A percentile compares a stretch with the other conserved stretches of the same genome.
phyloP scores from a whole-genome alignment of 2,888 invertebrate species.

The Caenorhabditis sp. region DNA sequence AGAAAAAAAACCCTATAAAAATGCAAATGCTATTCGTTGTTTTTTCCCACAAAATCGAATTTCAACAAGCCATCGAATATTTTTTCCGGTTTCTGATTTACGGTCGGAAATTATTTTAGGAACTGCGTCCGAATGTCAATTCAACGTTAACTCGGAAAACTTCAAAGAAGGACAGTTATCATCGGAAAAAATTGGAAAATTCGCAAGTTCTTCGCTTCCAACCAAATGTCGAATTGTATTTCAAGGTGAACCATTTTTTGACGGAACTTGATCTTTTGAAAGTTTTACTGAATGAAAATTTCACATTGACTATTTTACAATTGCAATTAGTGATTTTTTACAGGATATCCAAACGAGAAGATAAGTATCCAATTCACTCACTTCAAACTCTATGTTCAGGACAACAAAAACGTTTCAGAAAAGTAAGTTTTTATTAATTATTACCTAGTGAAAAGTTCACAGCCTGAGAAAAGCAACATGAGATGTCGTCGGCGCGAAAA shows the following conservation, averaged over 20 bases:
- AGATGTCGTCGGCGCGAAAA: too few relatives aligned
- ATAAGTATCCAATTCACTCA: constrained; percentile 63
- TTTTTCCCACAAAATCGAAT: too few relatives aligned
- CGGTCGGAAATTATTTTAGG: constrained; percentile 7
- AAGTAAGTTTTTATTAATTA: too few relatives aligned
- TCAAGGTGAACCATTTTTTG: constrained; percentile 22
- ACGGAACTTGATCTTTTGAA: too few relatives aligned
- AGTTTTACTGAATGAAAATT: too few relatives aligned
- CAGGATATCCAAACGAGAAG: constrained; percentile 62
- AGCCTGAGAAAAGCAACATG: too few relatives aligned
- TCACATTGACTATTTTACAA: too few relatives aligned
- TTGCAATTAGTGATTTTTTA: constrained; percentile 43
- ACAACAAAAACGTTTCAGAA: constrained; percentile 43
- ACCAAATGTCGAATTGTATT: constrained; percentile 48
- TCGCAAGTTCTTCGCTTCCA: constrained; percentile 30
- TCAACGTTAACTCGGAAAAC: constrained; percentile 42
- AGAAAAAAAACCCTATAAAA: too few relatives aligned
- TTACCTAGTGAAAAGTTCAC: too few relatives aligned
- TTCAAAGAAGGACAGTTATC: constrained; percentile 43
- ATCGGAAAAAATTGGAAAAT: constrained; percentile 35
- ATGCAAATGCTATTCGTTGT: too few relatives aligned
- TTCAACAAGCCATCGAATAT: too few relatives aligned
- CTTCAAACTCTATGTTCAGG: constrained; percentile 66
- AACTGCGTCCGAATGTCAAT: constrained; percentile 36
- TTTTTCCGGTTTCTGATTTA: too few relatives aligned